phyloP scores from a whole-genome alignment of 2,888 invertebrate genomes.

The Spialia ferax region DNA sequence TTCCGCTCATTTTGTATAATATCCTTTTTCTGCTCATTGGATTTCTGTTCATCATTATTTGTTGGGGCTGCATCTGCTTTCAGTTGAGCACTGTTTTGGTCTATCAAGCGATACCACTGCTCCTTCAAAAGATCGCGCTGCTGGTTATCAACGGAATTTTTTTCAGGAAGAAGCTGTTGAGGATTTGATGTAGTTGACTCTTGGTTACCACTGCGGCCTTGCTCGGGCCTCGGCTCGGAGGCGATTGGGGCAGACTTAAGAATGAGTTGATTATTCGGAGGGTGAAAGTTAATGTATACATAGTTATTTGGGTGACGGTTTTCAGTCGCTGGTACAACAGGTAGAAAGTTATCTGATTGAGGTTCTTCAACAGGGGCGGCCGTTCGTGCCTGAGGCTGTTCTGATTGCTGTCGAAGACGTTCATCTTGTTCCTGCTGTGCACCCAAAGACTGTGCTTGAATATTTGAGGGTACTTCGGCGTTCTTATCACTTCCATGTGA shows the following conservation, averaged over 20 bases:
- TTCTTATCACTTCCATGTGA: background rate
- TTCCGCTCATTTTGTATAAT: slow-evolving; percentile 59
- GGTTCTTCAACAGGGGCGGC: slow-evolving; percentile 14
- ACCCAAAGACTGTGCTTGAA: background rate
- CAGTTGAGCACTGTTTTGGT: slow-evolving; percentile 47
- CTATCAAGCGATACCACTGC: slow-evolving; percentile 45
- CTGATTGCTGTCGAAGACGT: slow-evolving; percentile 8
- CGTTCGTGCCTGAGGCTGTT: background rate
- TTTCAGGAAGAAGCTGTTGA: background rate
- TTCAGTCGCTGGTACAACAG: slow-evolving; percentile 9
- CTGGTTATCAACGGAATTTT: background rate
- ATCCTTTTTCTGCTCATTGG: slow-evolving; percentile 6
- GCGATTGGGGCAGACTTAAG: slow-evolving; percentile 8
- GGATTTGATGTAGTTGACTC: background rate
- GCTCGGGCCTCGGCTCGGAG: slow-evolving; percentile 15
- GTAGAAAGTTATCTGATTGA: slow-evolving; percentile 9
- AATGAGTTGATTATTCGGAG: background rate
- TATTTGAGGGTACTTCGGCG: background rate
- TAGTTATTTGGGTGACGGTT: slow-evolving; percentile 23
- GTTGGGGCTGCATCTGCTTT: slow-evolving; percentile 28
- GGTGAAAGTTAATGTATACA: slow-evolving; percentile 3
- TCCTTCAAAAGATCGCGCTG: slow-evolving; percentile 40
- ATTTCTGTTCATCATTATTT: background rate
- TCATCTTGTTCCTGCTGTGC: slow-evolving; percentile 23
- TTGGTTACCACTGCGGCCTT: background rate